These are phyloP conservation scores for Bungarus multicinctus DNA, from an alignment of 2,113 vertebrate genomes.

Conservation along the genomic window DNA sequence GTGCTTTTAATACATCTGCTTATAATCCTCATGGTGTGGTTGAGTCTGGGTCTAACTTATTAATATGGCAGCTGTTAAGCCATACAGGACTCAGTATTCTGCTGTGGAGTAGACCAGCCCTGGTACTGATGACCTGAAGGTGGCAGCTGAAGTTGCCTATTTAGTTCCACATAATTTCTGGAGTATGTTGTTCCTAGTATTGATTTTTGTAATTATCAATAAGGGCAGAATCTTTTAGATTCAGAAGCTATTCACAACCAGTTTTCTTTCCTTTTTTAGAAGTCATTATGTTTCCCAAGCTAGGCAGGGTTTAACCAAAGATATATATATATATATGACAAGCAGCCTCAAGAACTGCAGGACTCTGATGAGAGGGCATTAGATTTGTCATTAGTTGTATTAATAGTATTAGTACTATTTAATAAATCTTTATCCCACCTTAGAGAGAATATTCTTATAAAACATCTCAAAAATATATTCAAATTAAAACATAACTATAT, in stretches of 20 bases:
- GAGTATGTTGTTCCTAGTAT: not conserved
- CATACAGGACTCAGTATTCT: not conserved
- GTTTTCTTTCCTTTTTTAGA: too few species aligned
- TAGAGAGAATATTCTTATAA: not conserved
- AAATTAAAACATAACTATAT: not conserved
- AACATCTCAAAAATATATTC: not conserved
- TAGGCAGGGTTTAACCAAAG: too few species aligned
- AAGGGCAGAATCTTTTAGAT: too few species aligned
- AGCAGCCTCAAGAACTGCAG: not conserved
- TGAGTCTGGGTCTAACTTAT: not conserved
- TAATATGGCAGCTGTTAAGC: not conserved
- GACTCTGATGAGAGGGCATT: not conserved
- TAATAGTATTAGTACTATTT: not conserved
- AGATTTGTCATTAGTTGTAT: slow-evolving; percentile 22
- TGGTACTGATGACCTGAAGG: not conserved
- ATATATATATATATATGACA: too few species aligned
- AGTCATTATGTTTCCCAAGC: too few species aligned
- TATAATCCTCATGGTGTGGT: not conserved
- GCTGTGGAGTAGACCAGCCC: not conserved
- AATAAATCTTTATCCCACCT: not conserved
- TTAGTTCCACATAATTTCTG: not conserved
- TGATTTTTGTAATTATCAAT: too few species aligned
- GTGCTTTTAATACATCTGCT: not conserved
- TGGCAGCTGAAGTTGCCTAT: not conserved
- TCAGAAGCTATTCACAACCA: too few species aligned